Conservation (phyloP, 2,888 invertebrate species). For the Galeopsomyia nigrocyanea region DNA sequence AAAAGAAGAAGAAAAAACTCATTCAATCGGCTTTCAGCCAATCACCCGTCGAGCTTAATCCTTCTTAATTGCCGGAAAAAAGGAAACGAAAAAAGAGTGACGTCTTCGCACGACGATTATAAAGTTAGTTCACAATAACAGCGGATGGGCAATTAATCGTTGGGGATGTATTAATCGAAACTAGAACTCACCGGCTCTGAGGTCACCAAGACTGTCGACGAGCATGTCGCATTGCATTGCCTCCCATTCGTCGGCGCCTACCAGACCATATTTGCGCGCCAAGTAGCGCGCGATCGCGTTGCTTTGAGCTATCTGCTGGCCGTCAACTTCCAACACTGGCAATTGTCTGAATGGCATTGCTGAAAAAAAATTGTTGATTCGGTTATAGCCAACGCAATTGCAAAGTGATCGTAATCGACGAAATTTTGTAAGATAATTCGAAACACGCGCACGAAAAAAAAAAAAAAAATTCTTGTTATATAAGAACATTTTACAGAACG, state of each 20-base stretch:
- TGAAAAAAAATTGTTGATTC: slow-evolving; percentile 52
- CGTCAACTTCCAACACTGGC: slow-evolving; percentile 74
- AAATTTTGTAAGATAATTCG: not conserved
- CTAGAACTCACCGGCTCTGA: slow-evolving; percentile 69
- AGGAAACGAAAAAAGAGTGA: no score
- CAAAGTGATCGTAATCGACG: not conserved
- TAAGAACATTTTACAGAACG: not conserved
- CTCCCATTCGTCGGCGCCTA: slow-evolving; percentile 73
- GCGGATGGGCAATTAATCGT: no score
- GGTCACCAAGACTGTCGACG: slow-evolving; percentile 72
- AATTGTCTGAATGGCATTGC: slow-evolving; percentile 73
- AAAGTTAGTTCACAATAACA: no score
- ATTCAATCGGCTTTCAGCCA: no score
- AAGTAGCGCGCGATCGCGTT: slow-evolving; percentile 73
- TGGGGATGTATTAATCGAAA: not conserved
- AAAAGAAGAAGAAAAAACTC: no score
- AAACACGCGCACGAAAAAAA: not conserved
- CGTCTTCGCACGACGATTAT: no score
- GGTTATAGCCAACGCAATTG: not conserved
- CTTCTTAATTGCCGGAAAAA: no score
- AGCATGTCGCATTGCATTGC: slow-evolving; percentile 72
- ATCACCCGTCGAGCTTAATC: no score
- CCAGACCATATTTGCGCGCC: slow-evolving; percentile 71
- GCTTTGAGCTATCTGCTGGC: slow-evolving; percentile 72
- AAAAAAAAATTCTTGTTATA: not conserved